Conservation (phyloP, 2,888 invertebrate species). For the Seira sanloemensis region DNA sequence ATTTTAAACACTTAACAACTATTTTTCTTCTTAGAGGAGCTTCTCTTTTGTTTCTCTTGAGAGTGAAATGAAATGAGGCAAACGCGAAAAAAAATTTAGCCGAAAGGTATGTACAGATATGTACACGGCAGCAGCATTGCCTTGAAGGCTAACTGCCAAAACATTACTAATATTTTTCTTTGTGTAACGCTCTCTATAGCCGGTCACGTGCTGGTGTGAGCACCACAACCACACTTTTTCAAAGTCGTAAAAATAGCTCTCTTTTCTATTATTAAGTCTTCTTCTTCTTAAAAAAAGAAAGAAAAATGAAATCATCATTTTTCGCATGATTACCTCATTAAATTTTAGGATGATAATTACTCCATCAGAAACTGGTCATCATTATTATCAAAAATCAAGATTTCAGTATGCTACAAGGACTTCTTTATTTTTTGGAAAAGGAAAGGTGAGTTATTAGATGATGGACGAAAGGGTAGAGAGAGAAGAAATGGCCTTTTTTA, state of each 20-base stretch:
- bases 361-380: conserved; percentile 17
- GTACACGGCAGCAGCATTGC: conserved; percentile 7
- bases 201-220: too few species aligned
- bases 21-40: conserved; percentile 14
- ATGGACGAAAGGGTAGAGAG: background rate
- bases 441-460: background rate
- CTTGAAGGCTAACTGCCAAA: conserved; percentile 28
- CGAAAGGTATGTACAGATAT: conserved; percentile 3
- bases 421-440: background rate
- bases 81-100: background rate
- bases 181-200: too few species aligned
- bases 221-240: too few species aligned
- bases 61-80: background rate
- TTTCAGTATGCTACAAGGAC: background rate
- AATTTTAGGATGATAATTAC: conserved; percentile 34
- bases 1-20: too few species aligned
- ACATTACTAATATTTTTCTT: too few species aligned
- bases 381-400: too few species aligned
- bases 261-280: background rate
- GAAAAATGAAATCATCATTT: background rate
- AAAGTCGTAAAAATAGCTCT: too few species aligned
- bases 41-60: conserved; percentile 21
- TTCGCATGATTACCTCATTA: conserved; percentile 41
- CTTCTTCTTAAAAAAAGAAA: background rate
- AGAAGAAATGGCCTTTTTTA: too few species aligned